These are phyloP conservation scores for Aphelenchoides besseyi DNA, from an alignment of 1,140 invertebrate genomes.

Conservation along the genomic window DNA sequence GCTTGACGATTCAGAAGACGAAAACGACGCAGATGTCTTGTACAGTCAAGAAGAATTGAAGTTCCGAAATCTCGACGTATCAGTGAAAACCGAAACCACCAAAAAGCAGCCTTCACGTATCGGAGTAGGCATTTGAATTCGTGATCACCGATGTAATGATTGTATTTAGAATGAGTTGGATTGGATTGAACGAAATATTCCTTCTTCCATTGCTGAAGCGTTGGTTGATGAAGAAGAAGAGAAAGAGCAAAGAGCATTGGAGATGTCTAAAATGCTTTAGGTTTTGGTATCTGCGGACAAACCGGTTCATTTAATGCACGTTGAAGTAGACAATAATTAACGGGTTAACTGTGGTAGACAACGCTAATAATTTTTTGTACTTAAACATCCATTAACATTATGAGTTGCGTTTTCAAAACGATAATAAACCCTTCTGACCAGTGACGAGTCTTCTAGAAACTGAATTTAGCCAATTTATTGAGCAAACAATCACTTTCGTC, in stretches of 20 bases:
- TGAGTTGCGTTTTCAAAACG: no score
- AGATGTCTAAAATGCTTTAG: constrained; percentile 67
- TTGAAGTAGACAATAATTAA: no score
- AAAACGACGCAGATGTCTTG: constrained; percentile 61
- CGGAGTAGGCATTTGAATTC: constrained; percentile 1
- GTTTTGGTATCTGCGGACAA: no score
- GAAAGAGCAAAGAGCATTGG: constrained; percentile 65
- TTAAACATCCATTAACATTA: no score
- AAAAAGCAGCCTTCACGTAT: neutral
- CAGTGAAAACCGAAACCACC: neutral
- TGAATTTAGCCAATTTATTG: no score
- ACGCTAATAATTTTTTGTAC: no score
- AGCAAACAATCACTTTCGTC: no score
- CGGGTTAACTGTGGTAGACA: no score
- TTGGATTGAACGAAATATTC: constrained; percentile 68
- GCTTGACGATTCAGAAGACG: constrained; percentile 76
- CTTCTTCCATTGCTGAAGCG: constrained; percentile 65
- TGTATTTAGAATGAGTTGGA: constrained; percentile 65
- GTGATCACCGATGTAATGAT: no score
- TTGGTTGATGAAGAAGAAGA: constrained; percentile 66
- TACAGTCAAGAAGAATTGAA: constrained; percentile 34
- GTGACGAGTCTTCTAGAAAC: no score
- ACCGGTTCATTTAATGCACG: no score
- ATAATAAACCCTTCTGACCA: no score
- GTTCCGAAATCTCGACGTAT: neutral